A percentile compares a stretch with the other conserved stretches of the same genome.
Conservation (phyloP, 2,888 invertebrate species). For the Kryphioiulus occultus region DNA sequence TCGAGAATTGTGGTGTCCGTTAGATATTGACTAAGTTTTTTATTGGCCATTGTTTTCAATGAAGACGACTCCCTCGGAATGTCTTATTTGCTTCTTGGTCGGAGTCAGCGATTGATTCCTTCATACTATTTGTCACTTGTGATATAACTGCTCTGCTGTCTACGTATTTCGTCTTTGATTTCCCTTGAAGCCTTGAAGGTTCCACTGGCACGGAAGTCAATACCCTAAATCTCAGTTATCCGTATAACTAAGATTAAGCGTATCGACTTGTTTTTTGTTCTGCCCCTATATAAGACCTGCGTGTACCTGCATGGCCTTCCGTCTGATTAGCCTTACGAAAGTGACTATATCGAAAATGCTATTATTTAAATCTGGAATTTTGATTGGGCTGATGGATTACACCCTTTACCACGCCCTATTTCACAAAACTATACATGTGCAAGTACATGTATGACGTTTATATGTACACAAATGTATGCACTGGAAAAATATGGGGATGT, state of each 20-base stretch:
- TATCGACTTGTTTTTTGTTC: background rate
- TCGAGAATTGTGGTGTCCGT: background rate
- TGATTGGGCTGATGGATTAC: too few species aligned
- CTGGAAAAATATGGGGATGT: too few species aligned
- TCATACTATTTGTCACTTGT: background rate
- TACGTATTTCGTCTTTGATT: background rate
- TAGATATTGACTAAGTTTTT: background rate
- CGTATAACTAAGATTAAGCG: background rate
- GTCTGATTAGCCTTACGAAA: too few species aligned
- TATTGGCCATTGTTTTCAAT: background rate
- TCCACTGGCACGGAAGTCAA: background rate
- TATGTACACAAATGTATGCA: too few species aligned
- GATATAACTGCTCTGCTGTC: background rate
- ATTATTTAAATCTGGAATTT: too few species aligned
- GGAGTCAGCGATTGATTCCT: background rate
- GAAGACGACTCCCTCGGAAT: constrained; percentile 13
- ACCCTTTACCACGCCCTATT: too few species aligned
- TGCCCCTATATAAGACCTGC: too few species aligned
- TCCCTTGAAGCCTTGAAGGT: background rate
- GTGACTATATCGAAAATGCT: background rate
- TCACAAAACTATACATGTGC: too few species aligned
- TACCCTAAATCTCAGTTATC: too few species aligned
- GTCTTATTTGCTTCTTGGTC: background rate
- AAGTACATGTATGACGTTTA: too few species aligned
- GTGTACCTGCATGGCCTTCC: too few species aligned